Conservation (phyloP, 2,113 vertebrate genomes). For the Parus major region DNA sequence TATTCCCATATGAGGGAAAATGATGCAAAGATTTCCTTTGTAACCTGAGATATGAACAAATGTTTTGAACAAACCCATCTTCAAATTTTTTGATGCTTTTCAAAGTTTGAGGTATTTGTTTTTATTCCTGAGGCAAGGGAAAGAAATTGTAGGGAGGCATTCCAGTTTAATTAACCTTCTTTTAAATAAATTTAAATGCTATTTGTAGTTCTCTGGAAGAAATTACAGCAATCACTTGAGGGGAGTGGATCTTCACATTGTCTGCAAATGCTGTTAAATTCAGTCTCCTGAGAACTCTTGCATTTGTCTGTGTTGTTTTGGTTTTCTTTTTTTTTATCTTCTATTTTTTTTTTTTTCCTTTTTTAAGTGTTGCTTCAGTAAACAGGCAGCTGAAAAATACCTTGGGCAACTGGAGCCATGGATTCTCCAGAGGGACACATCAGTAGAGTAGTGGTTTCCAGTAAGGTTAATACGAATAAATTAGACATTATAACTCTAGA, state of each 20-base stretch:
- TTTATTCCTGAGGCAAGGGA: neutral
- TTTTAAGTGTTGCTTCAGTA: neutral
- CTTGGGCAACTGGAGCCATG: neutral
- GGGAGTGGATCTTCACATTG: neutral
- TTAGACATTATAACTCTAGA: neutral
- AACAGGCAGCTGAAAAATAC: neutral
- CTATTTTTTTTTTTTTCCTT: neutral
- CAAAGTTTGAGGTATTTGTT: neutral
- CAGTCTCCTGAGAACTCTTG: neutral
- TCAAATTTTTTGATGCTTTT: neutral
- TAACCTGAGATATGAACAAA: neutral
- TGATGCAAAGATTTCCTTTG: neutral
- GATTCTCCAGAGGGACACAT: neutral
- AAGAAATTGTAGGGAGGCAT: neutral
- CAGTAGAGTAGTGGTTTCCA: neutral
- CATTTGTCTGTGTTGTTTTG: neutral
- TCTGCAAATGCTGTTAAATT: neutral
- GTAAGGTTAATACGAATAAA: neutral
- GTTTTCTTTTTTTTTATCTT: neutral
- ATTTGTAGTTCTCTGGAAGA: neutral
- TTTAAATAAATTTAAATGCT: neutral
- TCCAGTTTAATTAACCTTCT: neutral
- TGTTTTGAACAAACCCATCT: neutral
- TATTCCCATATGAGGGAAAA: neutral
- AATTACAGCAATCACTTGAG: neutral